These are phyloP conservation scores for Phymorhynchus buccinoides DNA, from an alignment of 1,140 invertebrate species.

Conservation along the genomic window DNA sequence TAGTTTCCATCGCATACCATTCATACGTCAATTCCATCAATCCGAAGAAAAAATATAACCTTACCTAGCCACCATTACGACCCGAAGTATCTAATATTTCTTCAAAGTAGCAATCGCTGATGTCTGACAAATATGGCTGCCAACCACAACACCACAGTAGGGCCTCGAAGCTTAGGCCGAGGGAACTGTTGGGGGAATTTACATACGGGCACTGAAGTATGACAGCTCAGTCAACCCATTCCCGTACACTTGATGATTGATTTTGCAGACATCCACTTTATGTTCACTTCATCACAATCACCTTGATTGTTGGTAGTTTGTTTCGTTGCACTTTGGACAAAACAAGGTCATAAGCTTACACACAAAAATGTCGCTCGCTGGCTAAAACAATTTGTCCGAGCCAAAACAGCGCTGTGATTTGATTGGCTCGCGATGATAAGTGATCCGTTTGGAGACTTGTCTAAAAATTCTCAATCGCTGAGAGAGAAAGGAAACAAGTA, in stretches of 20 bases:
- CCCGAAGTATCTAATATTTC: conserved; percentile 26
- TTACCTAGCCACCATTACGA: conserved; percentile 44
- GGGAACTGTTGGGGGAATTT: conserved; percentile 62
- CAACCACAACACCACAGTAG: conserved; percentile 57
- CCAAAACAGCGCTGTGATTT: conserved; percentile 52
- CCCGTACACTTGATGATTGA: background rate
- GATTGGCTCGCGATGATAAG: conserved; percentile 62
- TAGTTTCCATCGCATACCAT: conserved; percentile 24
- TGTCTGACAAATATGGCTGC: conserved; percentile 64
- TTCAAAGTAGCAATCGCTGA: conserved; percentile 36
- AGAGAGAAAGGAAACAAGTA: conserved; percentile 6
- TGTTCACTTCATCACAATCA: background rate
- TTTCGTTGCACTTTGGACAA: background rate
- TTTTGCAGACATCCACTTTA: too few species aligned
- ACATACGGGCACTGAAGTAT: conserved; percentile 15
- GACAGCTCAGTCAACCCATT: background rate
- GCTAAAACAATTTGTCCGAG: conserved; percentile 61
- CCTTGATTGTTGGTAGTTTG: background rate
- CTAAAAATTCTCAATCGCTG: conserved; percentile 11
- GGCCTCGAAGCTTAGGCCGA: conserved; percentile 25
- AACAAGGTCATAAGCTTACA: background rate
- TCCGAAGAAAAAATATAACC: conserved; percentile 19
- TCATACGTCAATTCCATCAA: background rate
- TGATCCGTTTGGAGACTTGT: conserved; percentile 48
- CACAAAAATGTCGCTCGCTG: conserved; percentile 29